Percentiles rank a stretch among this genome's conserved stretches.
These are phyloP conservation scores for Mus spretus DNA, from an alignment of 2,797 vertebrate genomes.

Conservation along the genomic window DNA sequence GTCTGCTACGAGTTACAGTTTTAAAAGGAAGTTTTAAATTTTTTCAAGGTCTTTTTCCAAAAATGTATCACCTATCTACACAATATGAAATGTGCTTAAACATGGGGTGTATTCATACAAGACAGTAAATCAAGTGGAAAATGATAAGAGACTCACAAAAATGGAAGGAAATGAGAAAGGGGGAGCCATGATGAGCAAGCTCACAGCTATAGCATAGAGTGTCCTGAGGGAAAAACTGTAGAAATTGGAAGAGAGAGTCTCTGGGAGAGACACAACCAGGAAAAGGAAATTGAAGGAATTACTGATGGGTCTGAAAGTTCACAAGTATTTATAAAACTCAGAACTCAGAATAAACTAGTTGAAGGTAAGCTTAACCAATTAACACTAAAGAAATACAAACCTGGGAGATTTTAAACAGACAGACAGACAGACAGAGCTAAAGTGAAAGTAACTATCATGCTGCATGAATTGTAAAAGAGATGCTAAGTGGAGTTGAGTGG, in stretches of 20 bases:
- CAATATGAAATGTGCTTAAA: neutral
- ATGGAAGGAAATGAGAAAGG: neutral
- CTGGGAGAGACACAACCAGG: neutral
- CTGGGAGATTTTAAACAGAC: neutral
- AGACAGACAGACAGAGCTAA: neutral
- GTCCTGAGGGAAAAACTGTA: neutral
- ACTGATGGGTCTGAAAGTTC: neutral
- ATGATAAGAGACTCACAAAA: neutral
- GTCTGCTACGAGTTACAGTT: neutral
- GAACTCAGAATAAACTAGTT: neutral
- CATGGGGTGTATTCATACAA: neutral
- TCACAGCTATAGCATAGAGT: neutral
- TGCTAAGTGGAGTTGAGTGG: neutral
- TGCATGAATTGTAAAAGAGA: neutral
- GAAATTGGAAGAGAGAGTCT: neutral
- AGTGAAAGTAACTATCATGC: neutral
- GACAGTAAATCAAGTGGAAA: neutral
- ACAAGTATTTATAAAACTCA: neutral
- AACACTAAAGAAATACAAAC: neutral
- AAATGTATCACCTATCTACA: neutral
- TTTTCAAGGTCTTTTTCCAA: neutral
- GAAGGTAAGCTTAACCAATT: neutral
- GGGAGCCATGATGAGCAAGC: neutral
- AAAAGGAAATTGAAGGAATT: slow-evolving; percentile 17
- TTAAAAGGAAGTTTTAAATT: neutral